Base-by-base conservation (phyloP, 2,797 vertebrate species). In the Cossypha niveicapilla region DNA sequence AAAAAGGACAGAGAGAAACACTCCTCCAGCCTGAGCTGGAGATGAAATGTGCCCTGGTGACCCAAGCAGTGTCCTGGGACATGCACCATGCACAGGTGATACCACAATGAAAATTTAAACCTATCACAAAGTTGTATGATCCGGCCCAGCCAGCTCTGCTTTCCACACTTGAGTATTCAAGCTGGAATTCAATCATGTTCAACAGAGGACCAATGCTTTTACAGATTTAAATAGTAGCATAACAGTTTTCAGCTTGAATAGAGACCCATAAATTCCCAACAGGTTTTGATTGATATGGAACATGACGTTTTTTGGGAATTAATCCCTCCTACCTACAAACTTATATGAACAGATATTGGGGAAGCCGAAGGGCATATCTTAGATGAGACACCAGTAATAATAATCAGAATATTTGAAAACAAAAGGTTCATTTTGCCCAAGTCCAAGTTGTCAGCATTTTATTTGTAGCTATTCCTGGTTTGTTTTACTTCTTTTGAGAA, bases 401-500 rank as follows among this genome's bases (percentile, higher is more conserved):
- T 39, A 34, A 48, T 47, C 10, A 17, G 0, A 3, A 7, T 34
- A 60, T 27, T 75, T 48, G 28, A 87, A 57, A 87, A 87, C n/a
- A 19, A 88, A 70, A 34, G 19, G 12, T 58, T 91, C 8, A 6
- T 17, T 7, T 41, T 78, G 50, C 42, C 63, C 22, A 3, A 66
- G 35, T 23, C 72, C 27, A 72, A 24, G 12, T 13, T 41, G 18
- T 21, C 66, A 7, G 1, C 28, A 48, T 66, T 79, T 86, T 53
- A 42, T 58, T 42, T 3, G 1, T 48, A 58, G 41, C 37, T 44
- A 34, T 48, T 84, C 19, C 62, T 45, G 37, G 19, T 72, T 94
- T 51, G 18, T 30, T 51, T 77, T 35, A 44, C 42, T 91, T 90
- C 47, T 85, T 92, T 78, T 44, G 28, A 44, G 39, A 80, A 71